Conservation (phyloP, 2,888 invertebrate species). For the Thysanoteuthis rhombus region DNA sequence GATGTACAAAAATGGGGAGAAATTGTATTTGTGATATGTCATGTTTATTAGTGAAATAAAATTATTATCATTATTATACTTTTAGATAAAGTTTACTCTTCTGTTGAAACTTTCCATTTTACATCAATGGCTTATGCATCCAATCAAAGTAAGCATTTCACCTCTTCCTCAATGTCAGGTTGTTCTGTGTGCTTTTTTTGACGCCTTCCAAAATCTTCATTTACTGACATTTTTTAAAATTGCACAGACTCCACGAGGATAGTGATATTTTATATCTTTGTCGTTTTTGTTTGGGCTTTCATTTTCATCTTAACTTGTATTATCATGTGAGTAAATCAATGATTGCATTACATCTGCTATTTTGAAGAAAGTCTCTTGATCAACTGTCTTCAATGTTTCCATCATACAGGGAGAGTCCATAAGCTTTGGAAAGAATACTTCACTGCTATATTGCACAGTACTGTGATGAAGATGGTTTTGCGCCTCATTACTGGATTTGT, state of each 20-base stretch:
- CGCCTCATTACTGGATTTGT: slow-evolving; percentile 83
- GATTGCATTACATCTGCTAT: slow-evolving; percentile 93
- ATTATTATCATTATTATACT: too few species aligned
- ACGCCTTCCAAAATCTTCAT: slow-evolving; percentile 89
- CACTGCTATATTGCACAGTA: slow-evolving; percentile 87
- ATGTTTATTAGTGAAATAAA: too few species aligned
- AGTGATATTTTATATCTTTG: slow-evolving; percentile 79
- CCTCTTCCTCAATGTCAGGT: slow-evolving; percentile 97
- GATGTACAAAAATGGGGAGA: too few species aligned
- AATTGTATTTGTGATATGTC: too few species aligned
- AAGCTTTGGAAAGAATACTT: slow-evolving; percentile 85
- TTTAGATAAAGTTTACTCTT: slow-evolving; percentile 48
- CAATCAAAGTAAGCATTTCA: slow-evolving; percentile 85
- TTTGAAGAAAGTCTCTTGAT: slow-evolving; percentile 96
- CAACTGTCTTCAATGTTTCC: slow-evolving; percentile 94
- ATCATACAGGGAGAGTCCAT: slow-evolving; percentile 91
- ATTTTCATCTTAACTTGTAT: slow-evolving; percentile 67
- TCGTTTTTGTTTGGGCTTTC: slow-evolving; percentile 61
- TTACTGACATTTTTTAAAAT: slow-evolving; percentile 94
- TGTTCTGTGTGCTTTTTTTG: slow-evolving; percentile 95
- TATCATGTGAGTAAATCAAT: slow-evolving; percentile 86
- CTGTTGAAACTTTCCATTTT: slow-evolving; percentile 64
- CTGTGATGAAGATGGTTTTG: slow-evolving; percentile 89
- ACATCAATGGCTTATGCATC: slow-evolving; percentile 84
- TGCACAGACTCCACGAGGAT: slow-evolving; percentile 92